A percentile compares a stretch with the other conserved stretches of the same genome.
Evolutionary conservation across 2,797 vertebrate species (phyloP).

Genomic region (Acipenser transmontanus): DNA sequence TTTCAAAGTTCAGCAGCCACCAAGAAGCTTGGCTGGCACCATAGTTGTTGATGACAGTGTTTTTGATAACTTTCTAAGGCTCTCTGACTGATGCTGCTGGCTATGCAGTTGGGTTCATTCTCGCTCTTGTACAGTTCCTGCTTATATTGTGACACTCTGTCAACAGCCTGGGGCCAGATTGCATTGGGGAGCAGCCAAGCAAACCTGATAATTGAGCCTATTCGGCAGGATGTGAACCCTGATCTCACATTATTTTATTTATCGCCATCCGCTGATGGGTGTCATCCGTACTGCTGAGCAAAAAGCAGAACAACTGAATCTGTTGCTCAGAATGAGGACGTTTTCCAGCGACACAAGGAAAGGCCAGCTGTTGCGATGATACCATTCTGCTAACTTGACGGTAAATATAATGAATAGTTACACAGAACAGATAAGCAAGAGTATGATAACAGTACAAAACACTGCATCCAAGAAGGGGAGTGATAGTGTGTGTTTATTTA

Average conservation of each 20-base stretch:
- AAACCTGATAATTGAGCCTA: slow-evolving; percentile 4
- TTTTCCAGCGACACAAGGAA: neutral
- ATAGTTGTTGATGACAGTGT: slow-evolving; percentile 1
- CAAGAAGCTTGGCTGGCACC: too few species aligned
- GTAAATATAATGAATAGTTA: neutral
- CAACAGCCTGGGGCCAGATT: neutral
- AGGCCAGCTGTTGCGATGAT: neutral
- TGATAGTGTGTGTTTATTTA: too few species aligned
- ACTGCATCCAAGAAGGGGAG: too few species aligned
- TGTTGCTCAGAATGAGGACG: neutral
- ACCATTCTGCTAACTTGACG: neutral
- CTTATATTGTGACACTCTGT: neutral
- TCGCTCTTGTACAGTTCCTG: neutral
- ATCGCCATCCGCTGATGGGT: slow-evolving; percentile 14
- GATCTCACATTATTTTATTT: slow-evolving; percentile 10
- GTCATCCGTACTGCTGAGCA: slow-evolving; percentile 11
- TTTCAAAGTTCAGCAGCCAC: too few species aligned
- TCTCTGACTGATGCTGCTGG: neutral
- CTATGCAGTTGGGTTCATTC: slow-evolving; percentile 5
- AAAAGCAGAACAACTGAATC: slow-evolving; percentile 5
- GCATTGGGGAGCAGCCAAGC: slow-evolving; percentile 13
- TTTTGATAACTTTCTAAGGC: neutral
- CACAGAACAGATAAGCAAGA: too few species aligned
- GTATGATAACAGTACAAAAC: too few species aligned
- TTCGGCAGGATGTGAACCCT: slow-evolving; percentile 3